phyloP scores from a whole-genome alignment of 2,888 invertebrate genomes.

The Chironomus riparius region DNA sequence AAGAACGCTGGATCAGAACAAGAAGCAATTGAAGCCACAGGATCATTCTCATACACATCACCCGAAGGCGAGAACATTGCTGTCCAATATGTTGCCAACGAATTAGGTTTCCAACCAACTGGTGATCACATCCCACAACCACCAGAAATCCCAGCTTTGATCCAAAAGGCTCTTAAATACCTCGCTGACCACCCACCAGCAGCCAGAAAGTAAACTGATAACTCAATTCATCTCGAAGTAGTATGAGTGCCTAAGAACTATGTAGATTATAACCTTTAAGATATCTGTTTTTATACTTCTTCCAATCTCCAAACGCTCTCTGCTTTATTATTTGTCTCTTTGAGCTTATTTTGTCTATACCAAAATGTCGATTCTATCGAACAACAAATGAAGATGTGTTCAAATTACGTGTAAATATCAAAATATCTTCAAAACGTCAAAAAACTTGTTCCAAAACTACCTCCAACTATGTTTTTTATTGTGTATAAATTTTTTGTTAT shows the following conservation, averaged over 20 bases:
- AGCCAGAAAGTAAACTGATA: conserved; percentile 3
- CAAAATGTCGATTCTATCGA: not conserved
- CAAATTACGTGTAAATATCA: not conserved
- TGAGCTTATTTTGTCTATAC: not conserved
- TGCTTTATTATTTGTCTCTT: not conserved
- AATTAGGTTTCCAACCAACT: conserved; percentile 57
- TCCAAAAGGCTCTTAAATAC: conserved; percentile 22
- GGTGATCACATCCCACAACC: conserved; percentile 64
- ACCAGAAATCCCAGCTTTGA: conserved; percentile 37
- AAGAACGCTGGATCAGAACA: conserved; percentile 51
- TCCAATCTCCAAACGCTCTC: not conserved
- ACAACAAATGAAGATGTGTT: not conserved
- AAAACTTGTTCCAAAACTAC: conserved; percentile 1
- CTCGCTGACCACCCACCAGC: conserved; percentile 13
- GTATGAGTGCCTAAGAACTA: not conserved
- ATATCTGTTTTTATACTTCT: not conserved
- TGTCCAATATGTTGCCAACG: conserved; percentile 56
- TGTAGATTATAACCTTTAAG: not conserved
- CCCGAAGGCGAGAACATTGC: conserved; percentile 53
- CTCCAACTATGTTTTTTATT: not conserved
- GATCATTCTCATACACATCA: conserved; percentile 48
- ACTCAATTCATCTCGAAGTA: not conserved
- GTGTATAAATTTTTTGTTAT: too few relatives aligned
- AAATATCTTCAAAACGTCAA: not conserved
- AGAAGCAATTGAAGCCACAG: conserved; percentile 49